Evolutionary conservation across 2,888 invertebrate species (phyloP).

Genomic region (Hirtodrosophila trivittata): DNA sequence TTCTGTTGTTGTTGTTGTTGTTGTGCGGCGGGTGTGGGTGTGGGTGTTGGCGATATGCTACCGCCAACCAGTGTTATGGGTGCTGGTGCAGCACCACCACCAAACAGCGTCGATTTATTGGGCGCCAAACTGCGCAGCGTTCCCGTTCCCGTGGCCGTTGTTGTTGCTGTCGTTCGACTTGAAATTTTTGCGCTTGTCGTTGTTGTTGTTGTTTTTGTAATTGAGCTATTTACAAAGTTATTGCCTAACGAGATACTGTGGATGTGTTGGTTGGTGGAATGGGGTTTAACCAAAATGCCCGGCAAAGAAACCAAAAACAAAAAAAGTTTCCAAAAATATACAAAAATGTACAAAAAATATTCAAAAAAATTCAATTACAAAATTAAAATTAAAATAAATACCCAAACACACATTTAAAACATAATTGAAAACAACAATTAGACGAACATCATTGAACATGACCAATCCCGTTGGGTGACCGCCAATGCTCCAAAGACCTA

Average conservation of each 20-base stretch:
- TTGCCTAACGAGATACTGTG: conserved; percentile 83
- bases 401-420: conserved; percentile 9
- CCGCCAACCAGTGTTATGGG: conserved; percentile 72
- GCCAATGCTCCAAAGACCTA: conserved; percentile 58
- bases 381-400: conserved; percentile 14
- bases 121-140: conserved; percentile 77
- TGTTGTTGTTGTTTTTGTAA: conserved; percentile 67
- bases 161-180: conserved; percentile 48
- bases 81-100: conserved; percentile 30
- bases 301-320: conserved; percentile 61
- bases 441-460: too few relatives aligned
- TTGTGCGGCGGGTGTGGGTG: conserved; percentile 31
- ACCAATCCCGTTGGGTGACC: too few relatives aligned
- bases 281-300: conserved; percentile 57
- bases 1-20: conserved; percentile 58
- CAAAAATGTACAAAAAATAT: conserved; percentile 27
- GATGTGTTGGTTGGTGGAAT: conserved; percentile 33
- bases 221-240: conserved; percentile 83
- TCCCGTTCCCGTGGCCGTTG: conserved; percentile 55
- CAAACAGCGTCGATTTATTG: conserved; percentile 83
- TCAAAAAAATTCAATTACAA: conserved; percentile 20
- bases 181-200: conserved; percentile 53
- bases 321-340: conserved; percentile 21
- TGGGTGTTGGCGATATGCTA: conserved; percentile 38
- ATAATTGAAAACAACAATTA: conserved; percentile 12